Percentiles rank a stretch among this genome's conserved stretches.
phyloP scores from a whole-genome alignment of 2,888 invertebrate species.

The Griposia aprilina region DNA sequence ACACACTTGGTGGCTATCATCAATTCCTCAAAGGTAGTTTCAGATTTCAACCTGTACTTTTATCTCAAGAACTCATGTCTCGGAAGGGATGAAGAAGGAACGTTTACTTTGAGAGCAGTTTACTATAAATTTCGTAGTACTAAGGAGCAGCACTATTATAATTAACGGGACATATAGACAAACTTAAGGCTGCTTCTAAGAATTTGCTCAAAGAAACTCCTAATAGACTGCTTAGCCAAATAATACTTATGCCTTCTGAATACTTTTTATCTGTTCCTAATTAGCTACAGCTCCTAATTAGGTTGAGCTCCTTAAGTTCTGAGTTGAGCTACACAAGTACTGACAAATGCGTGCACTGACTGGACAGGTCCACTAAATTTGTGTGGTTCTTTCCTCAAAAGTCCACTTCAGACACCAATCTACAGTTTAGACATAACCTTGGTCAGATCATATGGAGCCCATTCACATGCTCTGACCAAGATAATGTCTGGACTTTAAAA shows the following conservation, averaged over 20 bases:
- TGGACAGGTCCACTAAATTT: no score
- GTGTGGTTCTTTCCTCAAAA: no score
- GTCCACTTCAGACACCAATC: no score
- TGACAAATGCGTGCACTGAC: no score
- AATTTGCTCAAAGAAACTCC: not conserved
- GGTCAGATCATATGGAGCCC: no score
- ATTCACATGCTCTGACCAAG: no score
- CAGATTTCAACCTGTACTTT: not conserved
- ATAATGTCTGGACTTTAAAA: no score
- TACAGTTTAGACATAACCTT: no score
- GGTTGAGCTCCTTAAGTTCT: no score
- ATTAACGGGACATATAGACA: not conserved
- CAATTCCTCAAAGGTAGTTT: not conserved
- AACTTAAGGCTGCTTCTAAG: not conserved
- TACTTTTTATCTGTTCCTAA: not conserved
- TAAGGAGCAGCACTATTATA: not conserved
- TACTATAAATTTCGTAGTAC: not conserved
- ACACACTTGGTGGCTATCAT: no score
- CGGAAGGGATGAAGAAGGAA: not conserved
- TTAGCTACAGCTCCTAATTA: no score
- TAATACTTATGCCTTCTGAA: not conserved
- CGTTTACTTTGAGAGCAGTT: not conserved
- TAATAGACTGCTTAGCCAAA: constrained; percentile 5
- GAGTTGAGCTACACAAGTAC: no score
- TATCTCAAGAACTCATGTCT: not conserved